phyloP scores from a whole-genome alignment of 2,797 vertebrate genomes.

The Thripadectes ignobilis region DNA sequence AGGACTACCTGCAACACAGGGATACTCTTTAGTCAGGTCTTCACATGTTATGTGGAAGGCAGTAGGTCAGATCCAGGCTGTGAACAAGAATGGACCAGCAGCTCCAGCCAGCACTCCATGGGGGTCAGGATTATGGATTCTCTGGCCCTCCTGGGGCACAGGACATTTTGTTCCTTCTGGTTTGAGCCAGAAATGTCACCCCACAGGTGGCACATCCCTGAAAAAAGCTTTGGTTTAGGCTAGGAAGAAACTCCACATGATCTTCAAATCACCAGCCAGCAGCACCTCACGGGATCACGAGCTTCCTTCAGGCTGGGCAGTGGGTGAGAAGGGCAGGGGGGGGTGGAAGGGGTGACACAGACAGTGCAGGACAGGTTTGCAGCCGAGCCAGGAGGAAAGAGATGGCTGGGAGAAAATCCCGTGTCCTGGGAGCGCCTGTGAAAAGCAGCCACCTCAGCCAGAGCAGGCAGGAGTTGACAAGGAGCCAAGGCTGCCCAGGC shows the following conservation, averaged over 20 bases:
- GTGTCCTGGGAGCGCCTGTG: not conserved
- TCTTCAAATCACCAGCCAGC: not conserved
- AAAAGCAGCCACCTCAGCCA: not conserved
- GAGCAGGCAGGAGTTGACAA: not conserved
- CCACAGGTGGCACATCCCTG: too few relatives aligned
- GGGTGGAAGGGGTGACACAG: not conserved
- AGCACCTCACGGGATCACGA: not conserved
- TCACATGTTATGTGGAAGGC: fast-evolving
- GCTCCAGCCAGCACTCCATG: not conserved
- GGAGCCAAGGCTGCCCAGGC: not conserved
- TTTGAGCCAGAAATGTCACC: not conserved
- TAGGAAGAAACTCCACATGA: fast-evolving
- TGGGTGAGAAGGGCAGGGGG: not conserved
- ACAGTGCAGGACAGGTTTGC: not conserved
- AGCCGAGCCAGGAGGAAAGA: not conserved
- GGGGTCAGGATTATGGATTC: not conserved
- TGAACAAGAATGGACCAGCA: not conserved
- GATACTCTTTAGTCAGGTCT: not conserved
- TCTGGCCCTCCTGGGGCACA: not conserved
- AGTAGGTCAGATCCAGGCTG: not conserved
- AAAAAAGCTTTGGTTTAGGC: not conserved
- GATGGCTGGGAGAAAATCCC: not conserved
- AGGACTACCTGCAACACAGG: not conserved
- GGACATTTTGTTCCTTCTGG: not conserved
- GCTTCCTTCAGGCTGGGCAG: not conserved